These are phyloP conservation scores for Miniopterus natalensis DNA, from an alignment of 2,113 vertebrate species.

Conservation along the genomic window DNA sequence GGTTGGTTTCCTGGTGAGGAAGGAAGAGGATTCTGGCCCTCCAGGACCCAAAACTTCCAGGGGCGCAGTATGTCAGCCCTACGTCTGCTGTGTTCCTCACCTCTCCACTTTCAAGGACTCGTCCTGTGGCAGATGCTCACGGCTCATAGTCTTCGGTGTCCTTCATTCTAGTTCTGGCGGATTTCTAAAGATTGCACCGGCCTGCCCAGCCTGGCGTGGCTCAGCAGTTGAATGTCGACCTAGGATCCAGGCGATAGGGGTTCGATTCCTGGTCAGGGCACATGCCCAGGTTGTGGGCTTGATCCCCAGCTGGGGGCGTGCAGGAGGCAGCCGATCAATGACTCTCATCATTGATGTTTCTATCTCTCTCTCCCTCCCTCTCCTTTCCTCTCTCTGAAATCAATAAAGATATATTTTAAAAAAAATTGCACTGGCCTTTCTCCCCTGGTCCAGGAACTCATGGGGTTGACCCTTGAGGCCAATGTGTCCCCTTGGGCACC, in stretches of 20 bases:
- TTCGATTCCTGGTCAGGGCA: too few relatives aligned
- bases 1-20: not conserved
- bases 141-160: not conserved
- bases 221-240: too few relatives aligned
- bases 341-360: too few relatives aligned
- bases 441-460: not conserved
- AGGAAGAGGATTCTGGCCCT: not conserved
- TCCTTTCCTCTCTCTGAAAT: too few relatives aligned
- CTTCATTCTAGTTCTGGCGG: not conserved
- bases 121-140: fast-evolving
- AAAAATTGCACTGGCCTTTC: not conserved
- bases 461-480: not conserved
- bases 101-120: not conserved
- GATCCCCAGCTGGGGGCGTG: too few relatives aligned
- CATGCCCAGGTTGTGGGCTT: too few relatives aligned
- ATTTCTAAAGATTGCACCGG: not conserved
- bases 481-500: not conserved
- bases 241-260: too few relatives aligned
- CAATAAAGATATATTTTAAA: too few relatives aligned
- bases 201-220: too few relatives aligned
- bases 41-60: not conserved
- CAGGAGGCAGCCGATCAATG: too few relatives aligned
- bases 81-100: not conserved
- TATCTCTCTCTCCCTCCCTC: too few relatives aligned
- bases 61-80: not conserved